Conservation (phyloP, 2,113 vertebrate genomes). For the Pogona vitticeps region DNA sequence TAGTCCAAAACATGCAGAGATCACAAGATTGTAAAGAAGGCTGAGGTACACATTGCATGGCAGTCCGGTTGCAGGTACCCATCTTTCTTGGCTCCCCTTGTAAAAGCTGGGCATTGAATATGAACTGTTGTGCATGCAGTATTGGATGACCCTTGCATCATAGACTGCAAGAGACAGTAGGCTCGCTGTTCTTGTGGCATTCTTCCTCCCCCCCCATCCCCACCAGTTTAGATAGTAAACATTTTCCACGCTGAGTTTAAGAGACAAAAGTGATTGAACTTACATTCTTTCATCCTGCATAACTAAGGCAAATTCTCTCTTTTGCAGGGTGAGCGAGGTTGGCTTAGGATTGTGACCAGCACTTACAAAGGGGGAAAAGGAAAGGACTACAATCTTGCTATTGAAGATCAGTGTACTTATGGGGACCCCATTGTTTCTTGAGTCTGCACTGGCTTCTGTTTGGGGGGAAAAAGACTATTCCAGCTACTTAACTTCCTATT, state of each 20-base stretch:
- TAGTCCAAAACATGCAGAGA: background rate
- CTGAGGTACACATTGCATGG: background rate
- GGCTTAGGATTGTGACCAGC: constrained; percentile 95
- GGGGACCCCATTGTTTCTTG: constrained; percentile 85
- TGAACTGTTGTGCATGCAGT: too few species aligned
- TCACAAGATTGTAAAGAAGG: background rate
- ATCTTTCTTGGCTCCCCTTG: too few species aligned
- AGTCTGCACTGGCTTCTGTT: background rate
- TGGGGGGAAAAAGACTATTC: background rate
- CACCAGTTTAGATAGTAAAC: background rate
- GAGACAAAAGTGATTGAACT: background rate
- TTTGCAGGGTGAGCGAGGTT: constrained; percentile 90
- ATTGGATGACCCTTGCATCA: too few species aligned
- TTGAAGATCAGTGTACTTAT: constrained; percentile 88
- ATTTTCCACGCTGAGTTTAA: background rate
- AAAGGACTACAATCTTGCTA: constrained; percentile 87
- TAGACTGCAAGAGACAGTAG: too few species aligned
- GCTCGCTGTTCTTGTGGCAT: too few species aligned
- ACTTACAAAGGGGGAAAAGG: constrained; percentile 89
- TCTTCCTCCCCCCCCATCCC: too few species aligned
- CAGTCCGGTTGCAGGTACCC: too few species aligned
- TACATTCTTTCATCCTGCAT: background rate
- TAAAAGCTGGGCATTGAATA: too few species aligned
- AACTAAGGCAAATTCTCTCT: constrained; percentile 1
- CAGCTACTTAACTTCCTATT: background rate